Evolutionary conservation across 1,140 invertebrate species (phyloP).

Genomic region (Drosophila rhopaloa): DNA sequence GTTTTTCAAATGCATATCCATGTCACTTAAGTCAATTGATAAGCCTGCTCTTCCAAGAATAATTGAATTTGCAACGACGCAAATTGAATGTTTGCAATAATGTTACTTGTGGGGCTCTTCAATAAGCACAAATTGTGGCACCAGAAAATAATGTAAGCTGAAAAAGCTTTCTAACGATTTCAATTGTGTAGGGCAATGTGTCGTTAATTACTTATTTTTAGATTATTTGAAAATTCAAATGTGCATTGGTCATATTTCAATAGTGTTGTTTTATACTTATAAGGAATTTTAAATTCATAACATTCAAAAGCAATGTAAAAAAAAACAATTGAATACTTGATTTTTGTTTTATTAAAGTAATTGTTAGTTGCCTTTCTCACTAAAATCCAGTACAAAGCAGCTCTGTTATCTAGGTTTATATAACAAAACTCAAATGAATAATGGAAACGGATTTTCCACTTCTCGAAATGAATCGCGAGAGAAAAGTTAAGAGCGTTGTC

Average conservation of each 20-base stretch:
- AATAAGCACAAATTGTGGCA: constrained; percentile 14
- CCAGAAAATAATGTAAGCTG: constrained; percentile 10
- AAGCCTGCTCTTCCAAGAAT: constrained; percentile 25
- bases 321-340: no score
- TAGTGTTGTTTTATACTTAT: neutral
- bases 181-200: neutral
- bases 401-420: neutral
- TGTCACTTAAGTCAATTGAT: constrained; percentile 50
- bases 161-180: neutral
- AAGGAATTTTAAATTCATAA: neutral
- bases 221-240: neutral
- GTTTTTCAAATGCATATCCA: constrained; percentile 28
- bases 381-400: constrained; percentile 1
- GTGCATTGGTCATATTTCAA: neutral
- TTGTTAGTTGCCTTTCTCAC: no score
- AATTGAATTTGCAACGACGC: constrained; percentile 40
- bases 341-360: no score
- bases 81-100: constrained; percentile 38
- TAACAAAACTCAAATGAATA: constrained; percentile 9
- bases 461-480: constrained; percentile 39
- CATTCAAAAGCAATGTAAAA: neutral
- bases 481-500: constrained; percentile 19
- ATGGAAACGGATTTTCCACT: constrained; percentile 23
- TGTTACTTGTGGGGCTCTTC: constrained; percentile 3
- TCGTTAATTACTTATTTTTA: neutral